phyloP scores from a whole-genome alignment of 92 coral and sea anemone genomes.

The Bergia sp. region DNA sequence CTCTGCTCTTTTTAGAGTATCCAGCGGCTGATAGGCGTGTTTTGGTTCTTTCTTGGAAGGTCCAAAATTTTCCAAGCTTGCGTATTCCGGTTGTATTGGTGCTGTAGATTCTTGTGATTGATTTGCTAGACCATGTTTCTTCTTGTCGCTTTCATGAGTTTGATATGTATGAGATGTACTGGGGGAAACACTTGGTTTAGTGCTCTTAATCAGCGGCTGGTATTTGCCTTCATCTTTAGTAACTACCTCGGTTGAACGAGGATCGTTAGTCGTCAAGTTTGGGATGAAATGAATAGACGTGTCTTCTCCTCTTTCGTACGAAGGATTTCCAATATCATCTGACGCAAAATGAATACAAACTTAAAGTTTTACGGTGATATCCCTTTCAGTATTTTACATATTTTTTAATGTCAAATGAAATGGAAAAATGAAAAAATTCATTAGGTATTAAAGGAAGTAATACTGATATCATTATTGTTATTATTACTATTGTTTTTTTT shows the following conservation, averaged over 20 bases:
- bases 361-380: no score
- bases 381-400: no score
- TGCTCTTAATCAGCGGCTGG: neutral
- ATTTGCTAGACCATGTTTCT: neutral
- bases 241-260: neutral
- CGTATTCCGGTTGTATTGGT: neutral
- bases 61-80: neutral
- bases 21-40: neutral
- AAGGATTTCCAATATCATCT: neutral
- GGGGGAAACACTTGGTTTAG: neutral
- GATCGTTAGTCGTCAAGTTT: neutral
- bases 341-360: no score
- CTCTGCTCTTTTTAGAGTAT: neutral
- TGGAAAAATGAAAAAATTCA: no score
- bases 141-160: neutral
- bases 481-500: no score
- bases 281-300: neutral
- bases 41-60: constrained; percentile 10
- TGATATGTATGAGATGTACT: neutral
- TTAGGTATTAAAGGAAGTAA: no score
- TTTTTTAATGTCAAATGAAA: no score
- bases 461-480: no score
- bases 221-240: neutral
- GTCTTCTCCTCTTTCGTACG: constrained; percentile 22
- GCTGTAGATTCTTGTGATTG: neutral